Evolutionary conservation across 53 echinoderm and acorn worm species (phyloP).

Genomic region (Glandiceps talaboti): DNA sequence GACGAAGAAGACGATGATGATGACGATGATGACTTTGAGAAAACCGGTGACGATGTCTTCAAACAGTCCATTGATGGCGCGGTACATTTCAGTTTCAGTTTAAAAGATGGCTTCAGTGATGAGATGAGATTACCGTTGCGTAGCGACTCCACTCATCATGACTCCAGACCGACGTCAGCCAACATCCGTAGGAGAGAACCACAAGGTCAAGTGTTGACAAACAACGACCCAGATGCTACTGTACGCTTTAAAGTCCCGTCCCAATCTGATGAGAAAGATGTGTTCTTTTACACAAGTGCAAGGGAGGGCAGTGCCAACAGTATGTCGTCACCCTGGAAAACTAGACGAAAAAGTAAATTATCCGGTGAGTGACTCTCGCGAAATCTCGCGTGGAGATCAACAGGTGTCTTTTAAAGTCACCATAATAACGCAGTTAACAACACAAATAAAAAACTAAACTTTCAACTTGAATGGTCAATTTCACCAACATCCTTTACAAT

Average conservation of each 20-base stretch:
- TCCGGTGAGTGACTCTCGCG: too few relatives aligned
- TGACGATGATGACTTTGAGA: neutral
- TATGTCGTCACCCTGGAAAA: neutral
- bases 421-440: too few relatives aligned
- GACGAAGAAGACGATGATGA: too few relatives aligned
- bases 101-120: neutral
- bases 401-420: too few relatives aligned
- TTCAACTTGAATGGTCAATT: too few relatives aligned
- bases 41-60: neutral
- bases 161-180: neutral
- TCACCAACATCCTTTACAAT: too few relatives aligned
- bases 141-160: neutral
- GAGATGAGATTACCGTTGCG: neutral
- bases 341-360: neutral
- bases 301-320: neutral
- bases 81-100: neutral
- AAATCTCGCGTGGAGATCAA: too few relatives aligned
- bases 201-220: neutral
- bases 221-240: neutral
- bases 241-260: neutral
- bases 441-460: too few relatives aligned
- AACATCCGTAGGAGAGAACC: neutral
- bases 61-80: neutral
- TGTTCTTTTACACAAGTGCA: neutral
- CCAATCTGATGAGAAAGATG: neutral